Conservation (phyloP, 2,888 invertebrate species). For the Xylocampa areola region DNA sequence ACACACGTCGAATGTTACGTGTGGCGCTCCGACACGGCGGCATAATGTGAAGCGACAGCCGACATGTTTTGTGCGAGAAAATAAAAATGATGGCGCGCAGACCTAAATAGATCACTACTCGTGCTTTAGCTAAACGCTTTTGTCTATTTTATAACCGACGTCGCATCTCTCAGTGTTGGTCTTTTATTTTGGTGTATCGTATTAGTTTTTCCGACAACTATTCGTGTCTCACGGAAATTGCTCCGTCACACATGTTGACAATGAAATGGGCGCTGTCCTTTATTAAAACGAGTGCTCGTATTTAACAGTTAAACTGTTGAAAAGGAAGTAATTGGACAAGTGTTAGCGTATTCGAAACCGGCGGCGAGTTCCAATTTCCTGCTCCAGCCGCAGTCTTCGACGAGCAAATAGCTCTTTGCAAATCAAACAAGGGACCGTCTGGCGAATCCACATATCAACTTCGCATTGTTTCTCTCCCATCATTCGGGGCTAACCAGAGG, state of each 20-base stretch:
- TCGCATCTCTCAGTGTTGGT: slow-evolving; percentile 75
- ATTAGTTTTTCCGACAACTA: slow-evolving; percentile 82
- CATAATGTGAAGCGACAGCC: slow-evolving; percentile 88
- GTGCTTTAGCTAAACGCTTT: slow-evolving; percentile 86
- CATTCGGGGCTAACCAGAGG: slow-evolving; percentile 87
- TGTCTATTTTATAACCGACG: slow-evolving; percentile 87
- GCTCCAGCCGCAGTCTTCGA: slow-evolving; percentile 81
- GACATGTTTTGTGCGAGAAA: slow-evolving; percentile 89
- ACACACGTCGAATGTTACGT: slow-evolving; percentile 86
- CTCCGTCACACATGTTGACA: slow-evolving; percentile 74
- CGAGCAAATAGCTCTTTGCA: slow-evolving; percentile 87
- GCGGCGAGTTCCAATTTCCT: slow-evolving; percentile 84
- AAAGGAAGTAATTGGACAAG: slow-evolving; percentile 85
- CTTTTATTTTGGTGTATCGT: slow-evolving; percentile 81
- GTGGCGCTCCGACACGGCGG: slow-evolving; percentile 75
- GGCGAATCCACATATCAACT: slow-evolving; percentile 88
- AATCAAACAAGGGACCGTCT: slow-evolving; percentile 88
- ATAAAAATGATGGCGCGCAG: slow-evolving; percentile 88
- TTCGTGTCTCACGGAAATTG: slow-evolving; percentile 80
- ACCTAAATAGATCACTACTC: slow-evolving; percentile 87
- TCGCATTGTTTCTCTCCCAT: slow-evolving; percentile 87
- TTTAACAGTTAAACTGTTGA: slow-evolving; percentile 72
- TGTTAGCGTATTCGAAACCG: slow-evolving; percentile 76
- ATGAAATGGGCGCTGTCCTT: slow-evolving; percentile 65
- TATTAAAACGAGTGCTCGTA: slow-evolving; percentile 75